Percentiles rank a stretch among this genome's conserved stretches.
These are phyloP conservation scores for Syritta pipiens DNA, from an alignment of 2,888 invertebrate genomes.

Conservation along the genomic window DNA sequence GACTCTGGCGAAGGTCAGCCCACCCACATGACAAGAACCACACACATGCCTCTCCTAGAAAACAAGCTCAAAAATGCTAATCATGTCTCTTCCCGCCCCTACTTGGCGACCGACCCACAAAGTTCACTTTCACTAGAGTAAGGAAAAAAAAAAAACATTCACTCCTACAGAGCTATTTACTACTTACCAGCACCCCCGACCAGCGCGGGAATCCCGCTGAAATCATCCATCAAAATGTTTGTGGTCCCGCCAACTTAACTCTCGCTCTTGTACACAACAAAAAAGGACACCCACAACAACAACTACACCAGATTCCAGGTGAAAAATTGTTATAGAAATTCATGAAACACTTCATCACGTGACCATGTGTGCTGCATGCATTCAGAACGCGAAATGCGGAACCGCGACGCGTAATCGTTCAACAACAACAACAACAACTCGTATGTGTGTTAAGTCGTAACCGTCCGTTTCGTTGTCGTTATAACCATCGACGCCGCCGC, in stretches of 20 bases:
- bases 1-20: conserved; percentile 36
- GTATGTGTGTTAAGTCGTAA: conserved; percentile 11
- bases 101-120: background rate
- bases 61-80: conserved; percentile 15
- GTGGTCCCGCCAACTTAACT: conserved; percentile 48
- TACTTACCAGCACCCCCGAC: conserved; percentile 61
- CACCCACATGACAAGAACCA: conserved; percentile 9
- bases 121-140: conserved; percentile 32
- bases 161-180: too few relatives aligned
- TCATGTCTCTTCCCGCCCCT: background rate
- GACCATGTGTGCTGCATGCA: conserved; percentile 62
- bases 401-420: conserved; percentile 56
- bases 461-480: background rate
- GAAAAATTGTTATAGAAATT: conserved; percentile 77
- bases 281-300: conserved; percentile 33
- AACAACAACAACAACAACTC: conserved; percentile 12
- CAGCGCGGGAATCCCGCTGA: conserved; percentile 63
- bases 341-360: conserved; percentile 76
- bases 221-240: conserved; percentile 67
- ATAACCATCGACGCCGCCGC: conserved; percentile 27
- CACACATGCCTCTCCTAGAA: background rate
- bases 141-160: conserved; percentile 15
- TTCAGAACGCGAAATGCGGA: conserved; percentile 62
- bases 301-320: conserved; percentile 72
- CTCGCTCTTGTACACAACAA: conserved; percentile 23